Percentiles rank a stretch among this genome's conserved stretches.
phyloP scores from a whole-genome alignment of 1,140 invertebrate species.

The Meloidogyne exigua region DNA sequence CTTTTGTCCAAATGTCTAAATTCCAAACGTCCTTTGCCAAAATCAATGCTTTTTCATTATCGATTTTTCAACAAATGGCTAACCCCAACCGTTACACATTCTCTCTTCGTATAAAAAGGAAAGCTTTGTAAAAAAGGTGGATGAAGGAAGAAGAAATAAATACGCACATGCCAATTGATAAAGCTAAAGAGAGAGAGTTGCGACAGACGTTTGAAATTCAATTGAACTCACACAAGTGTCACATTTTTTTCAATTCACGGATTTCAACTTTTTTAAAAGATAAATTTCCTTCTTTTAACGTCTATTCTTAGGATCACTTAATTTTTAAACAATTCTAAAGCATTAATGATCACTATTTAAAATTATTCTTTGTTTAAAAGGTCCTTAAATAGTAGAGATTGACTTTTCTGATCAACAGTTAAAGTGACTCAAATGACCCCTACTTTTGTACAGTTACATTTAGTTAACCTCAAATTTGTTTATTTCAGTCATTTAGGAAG shows the following conservation, averaged over 20 bases:
- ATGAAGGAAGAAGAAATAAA: too few species aligned
- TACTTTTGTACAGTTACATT: too few species aligned
- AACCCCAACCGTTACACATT: not conserved
- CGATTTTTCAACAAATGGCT: not conserved
- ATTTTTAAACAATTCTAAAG: not conserved
- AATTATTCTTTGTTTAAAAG: not conserved
- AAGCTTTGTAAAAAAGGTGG: not conserved
- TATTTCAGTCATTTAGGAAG: too few species aligned
- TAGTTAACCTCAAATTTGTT: too few species aligned
- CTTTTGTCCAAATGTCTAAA: too few species aligned
- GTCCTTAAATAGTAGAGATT: not conserved
- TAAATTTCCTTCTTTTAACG: not conserved
- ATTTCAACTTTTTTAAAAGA: not conserved
- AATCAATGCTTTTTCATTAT: not conserved
- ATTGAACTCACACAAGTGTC: conserved; percentile 1
- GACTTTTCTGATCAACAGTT: too few species aligned
- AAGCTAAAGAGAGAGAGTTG: not conserved
- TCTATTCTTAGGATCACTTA: not conserved
- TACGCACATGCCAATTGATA: not conserved
- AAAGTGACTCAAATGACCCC: too few species aligned
- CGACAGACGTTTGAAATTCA: not conserved
- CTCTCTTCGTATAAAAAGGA: not conserved
- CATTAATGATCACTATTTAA: not conserved
- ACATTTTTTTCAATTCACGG: not conserved
- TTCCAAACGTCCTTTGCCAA: not conserved